Conservation (phyloP, 1,140 invertebrate genomes). For the Copidosoma floridanum region DNA sequence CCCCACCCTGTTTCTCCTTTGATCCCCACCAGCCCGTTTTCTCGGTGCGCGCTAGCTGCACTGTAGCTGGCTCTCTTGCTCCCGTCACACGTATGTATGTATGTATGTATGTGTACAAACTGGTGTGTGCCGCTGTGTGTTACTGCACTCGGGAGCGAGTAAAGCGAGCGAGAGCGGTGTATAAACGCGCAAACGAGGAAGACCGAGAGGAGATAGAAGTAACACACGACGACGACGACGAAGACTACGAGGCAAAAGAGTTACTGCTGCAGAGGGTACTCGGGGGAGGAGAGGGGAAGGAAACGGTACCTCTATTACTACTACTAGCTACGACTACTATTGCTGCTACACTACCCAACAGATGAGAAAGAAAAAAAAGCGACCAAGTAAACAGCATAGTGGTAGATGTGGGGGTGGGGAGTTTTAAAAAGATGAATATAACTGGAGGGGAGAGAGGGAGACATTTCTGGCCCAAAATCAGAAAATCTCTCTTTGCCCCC, state of each 20-base stretch:
- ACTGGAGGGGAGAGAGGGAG: background rate
- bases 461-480: no score
- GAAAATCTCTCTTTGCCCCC: no score
- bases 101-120: no score
- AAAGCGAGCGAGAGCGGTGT: background rate
- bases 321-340: no score
- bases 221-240: background rate
- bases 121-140: no score
- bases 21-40: background rate
- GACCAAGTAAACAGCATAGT: background rate
- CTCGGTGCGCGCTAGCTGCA: constrained; percentile 6
- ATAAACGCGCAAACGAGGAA: background rate
- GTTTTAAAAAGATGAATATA: no score
- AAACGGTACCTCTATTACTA: no score
- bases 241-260: background rate
- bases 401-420: no score
- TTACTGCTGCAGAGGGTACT: no score
- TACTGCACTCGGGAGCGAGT: background rate
- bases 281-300: no score
- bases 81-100: background rate
- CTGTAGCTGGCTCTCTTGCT: no score
- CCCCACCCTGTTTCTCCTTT: background rate
- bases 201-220: background rate
- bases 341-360: no score
- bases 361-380: constrained; percentile 7